Conservation (phyloP, 1,140 invertebrate genomes). For the Scaptomyza pallida region DNA sequence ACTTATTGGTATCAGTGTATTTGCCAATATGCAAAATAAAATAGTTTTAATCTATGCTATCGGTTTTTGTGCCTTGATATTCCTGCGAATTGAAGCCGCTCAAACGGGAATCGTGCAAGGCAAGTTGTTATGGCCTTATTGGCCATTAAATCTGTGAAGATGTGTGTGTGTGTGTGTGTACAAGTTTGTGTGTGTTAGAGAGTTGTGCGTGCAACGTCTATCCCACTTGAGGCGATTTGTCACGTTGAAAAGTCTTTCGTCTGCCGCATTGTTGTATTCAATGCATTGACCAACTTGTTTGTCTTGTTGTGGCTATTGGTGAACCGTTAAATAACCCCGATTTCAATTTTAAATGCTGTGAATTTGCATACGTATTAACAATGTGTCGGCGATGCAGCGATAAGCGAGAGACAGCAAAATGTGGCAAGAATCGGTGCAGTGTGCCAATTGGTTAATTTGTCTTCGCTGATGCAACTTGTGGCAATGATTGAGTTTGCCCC, state of each 20-base stretch:
- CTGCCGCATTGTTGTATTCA: slow-evolving; percentile 36
- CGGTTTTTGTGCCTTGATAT: slow-evolving; percentile 8
- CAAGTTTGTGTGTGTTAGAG: slow-evolving; percentile 36
- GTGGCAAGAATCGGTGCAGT: not conserved
- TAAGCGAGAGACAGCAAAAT: slow-evolving; percentile 11
- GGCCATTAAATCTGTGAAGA: slow-evolving; percentile 5
- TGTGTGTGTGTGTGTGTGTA: slow-evolving; percentile 35
- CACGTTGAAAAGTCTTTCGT: slow-evolving; percentile 54
- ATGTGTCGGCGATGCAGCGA: not conserved
- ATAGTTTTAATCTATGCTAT: slow-evolving; percentile 9
- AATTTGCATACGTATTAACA: slow-evolving; percentile 46
- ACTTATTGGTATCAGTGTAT: not conserved
- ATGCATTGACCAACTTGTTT: slow-evolving; percentile 44
- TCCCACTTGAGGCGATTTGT: slow-evolving; percentile 38
- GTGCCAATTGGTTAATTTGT: slow-evolving; percentile 28
- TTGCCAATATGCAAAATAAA: not conserved
- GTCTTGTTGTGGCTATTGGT: slow-evolving; percentile 36
- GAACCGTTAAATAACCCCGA: slow-evolving; percentile 83
- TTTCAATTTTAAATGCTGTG: slow-evolving; percentile 59
- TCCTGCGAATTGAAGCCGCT: slow-evolving; percentile 22
- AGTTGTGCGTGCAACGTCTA: slow-evolving; percentile 30
- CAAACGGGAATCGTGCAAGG: slow-evolving; percentile 66
- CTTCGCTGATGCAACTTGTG: slow-evolving; percentile 32
- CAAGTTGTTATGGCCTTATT: slow-evolving; percentile 67
- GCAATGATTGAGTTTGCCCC: not conserved